phyloP scores from a whole-genome alignment of 2,888 invertebrate species.

The Conistra vaccinii region DNA sequence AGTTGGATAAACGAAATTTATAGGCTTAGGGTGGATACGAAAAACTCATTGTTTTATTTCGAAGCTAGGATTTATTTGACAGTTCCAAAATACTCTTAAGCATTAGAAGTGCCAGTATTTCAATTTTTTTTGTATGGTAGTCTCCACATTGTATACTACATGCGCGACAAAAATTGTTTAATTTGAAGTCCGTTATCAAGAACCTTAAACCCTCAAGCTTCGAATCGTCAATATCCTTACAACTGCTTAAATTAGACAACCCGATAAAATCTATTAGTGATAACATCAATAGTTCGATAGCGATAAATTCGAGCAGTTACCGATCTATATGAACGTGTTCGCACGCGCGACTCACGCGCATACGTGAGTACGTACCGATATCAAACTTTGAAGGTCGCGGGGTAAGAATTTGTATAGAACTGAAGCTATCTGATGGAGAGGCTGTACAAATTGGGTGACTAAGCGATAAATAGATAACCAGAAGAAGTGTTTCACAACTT shows the following conservation, averaged over 20 bases:
- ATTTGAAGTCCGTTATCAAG: background rate
- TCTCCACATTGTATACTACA: no score
- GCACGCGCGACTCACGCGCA: slow-evolving; percentile 53
- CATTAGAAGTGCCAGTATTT: no score
- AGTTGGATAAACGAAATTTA: no score
- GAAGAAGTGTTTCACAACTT: background rate
- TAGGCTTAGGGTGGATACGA: no score
- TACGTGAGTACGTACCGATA: slow-evolving; percentile 44
- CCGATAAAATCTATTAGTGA: slow-evolving; percentile 54
- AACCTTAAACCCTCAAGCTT: background rate
- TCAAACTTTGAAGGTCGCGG: slow-evolving; percentile 61
- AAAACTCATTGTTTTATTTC: no score
- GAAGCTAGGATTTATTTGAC: no score
- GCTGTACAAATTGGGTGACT: slow-evolving; percentile 39
- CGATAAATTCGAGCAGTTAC: slow-evolving; percentile 48
- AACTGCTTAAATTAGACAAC: slow-evolving; percentile 32
- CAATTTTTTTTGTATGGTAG: no score
- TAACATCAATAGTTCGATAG: slow-evolving; percentile 44
- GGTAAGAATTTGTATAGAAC: slow-evolving; percentile 60
- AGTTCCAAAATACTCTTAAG: no score
- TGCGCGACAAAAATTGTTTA: background rate
- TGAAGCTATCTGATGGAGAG: slow-evolving; percentile 32
- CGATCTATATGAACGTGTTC: slow-evolving; percentile 61
- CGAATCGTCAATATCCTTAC: background rate
- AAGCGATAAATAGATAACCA: slow-evolving; percentile 39